These are phyloP conservation scores for Cacoxenus indagator DNA, from an alignment of 2,888 invertebrate species.

Conservation along the genomic window DNA sequence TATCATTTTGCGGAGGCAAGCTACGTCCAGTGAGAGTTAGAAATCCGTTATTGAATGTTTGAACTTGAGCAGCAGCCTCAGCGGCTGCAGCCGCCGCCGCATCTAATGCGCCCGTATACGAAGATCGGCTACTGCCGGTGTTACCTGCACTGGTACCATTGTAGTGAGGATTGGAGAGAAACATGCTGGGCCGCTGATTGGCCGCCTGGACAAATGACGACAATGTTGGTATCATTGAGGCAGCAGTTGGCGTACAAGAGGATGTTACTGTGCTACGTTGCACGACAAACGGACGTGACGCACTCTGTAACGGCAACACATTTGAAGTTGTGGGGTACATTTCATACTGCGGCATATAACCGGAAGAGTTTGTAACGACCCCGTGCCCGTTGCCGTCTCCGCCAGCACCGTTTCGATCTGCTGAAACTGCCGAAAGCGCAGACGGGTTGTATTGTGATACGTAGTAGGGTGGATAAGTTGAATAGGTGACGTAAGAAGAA, in stretches of 20 bases:
- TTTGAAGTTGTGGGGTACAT: conserved; percentile 1
- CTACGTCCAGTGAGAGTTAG: conserved; percentile 38
- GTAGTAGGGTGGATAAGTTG: conserved; percentile 52
- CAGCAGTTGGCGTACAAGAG: not conserved
- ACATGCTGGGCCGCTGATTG: not conserved
- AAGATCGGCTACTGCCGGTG: conserved; percentile 55
- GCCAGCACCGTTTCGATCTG: not conserved
- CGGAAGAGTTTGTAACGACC: conserved; percentile 3
- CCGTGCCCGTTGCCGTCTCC: conserved; percentile 16
- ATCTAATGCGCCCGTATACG: conserved; percentile 49
- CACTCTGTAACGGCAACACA: not conserved
- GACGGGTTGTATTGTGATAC: conserved; percentile 44
- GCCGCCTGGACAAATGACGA: not conserved
- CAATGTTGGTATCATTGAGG: not conserved
- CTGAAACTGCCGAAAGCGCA: not conserved
- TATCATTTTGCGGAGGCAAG: conserved; percentile 23
- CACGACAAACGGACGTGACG: not conserved
- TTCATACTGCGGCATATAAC: not conserved
- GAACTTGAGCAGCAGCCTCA: conserved; percentile 50
- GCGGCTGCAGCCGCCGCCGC: conserved; percentile 54
- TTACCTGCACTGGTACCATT: conserved; percentile 43
- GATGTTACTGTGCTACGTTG: not conserved
- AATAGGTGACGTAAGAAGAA: conserved; percentile 47
- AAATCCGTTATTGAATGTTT: conserved; percentile 48
- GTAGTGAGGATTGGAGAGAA: conserved; percentile 45